Percentiles rank a stretch among this genome's conserved stretches.
These are phyloP conservation scores for Dicrurus megarhynchus DNA, from an alignment of 2,113 vertebrate genomes.

Conservation along the genomic window DNA sequence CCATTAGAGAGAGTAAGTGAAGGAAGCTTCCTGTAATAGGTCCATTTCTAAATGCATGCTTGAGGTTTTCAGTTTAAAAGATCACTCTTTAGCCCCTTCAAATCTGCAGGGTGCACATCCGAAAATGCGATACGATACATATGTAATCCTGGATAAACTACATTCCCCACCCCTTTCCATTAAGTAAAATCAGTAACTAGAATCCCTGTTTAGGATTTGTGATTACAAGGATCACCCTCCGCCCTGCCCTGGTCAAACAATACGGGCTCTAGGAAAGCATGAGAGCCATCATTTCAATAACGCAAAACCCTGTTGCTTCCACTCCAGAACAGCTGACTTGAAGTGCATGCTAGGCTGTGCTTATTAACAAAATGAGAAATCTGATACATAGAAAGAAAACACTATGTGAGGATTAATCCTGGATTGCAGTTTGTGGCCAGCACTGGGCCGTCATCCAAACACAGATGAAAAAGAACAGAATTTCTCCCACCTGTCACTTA, in stretches of 20 bases:
- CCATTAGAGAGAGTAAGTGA: background rate
- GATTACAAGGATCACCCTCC: conserved; percentile 24
- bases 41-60: background rate
- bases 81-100: background rate
- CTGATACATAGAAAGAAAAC: conserved; percentile 78
- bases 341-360: conserved; percentile 62
- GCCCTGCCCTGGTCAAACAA: conserved; percentile 41
- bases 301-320: conserved; percentile 64
- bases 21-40: background rate
- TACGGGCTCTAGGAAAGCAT: conserved; percentile 15
- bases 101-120: background rate
- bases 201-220: conserved; percentile 46
- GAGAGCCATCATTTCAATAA: conserved; percentile 70
- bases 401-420: conserved; percentile 73
- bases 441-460: conserved; percentile 67
- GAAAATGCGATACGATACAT: background rate
- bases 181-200: conserved; percentile 42
- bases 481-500: conserved; percentile 65
- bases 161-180: conserved; percentile 24
- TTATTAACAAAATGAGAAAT: conserved; percentile 81
- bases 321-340: conserved; percentile 77
- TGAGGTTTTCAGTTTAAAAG: background rate
- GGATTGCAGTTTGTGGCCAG: conserved; percentile 64
- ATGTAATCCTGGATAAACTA: conserved; percentile 54
- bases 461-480: conserved; percentile 13